Percentiles rank a stretch among this genome's conserved stretches.
These are phyloP conservation scores for Allobates femoralis DNA, from an alignment of 2,797 vertebrate species.

Conservation along the genomic window DNA sequence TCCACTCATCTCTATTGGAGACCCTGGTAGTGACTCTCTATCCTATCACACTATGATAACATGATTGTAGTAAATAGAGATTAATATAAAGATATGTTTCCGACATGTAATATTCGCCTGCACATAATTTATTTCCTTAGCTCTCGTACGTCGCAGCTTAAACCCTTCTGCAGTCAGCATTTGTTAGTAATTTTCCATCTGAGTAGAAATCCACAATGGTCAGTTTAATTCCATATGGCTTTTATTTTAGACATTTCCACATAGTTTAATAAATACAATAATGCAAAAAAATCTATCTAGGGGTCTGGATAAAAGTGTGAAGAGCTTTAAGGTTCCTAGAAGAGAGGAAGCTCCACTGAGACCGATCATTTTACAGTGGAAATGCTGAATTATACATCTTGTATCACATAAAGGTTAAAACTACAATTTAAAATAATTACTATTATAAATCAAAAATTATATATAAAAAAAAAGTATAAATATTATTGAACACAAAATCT, in stretches of 20 bases:
- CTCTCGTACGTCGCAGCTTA: background rate
- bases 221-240: slow-evolving; percentile 49
- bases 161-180: slow-evolving; percentile 3
- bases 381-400: background rate
- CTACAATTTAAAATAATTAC: background rate
- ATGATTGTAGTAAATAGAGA: no score
- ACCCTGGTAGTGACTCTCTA: no score
- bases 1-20: no score
- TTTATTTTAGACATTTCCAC: slow-evolving; percentile 34
- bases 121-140: background rate
- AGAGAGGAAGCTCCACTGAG: slow-evolving; percentile 18
- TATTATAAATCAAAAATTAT: background rate
- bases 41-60: no score
- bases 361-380: background rate
- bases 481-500: background rate
- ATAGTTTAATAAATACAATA: slow-evolving; percentile 51
- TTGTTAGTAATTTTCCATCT: slow-evolving; percentile 49
- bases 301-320: slow-evolving; percentile 29
- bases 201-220: slow-evolving; percentile 44
- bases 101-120: background rate
- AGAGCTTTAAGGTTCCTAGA: slow-evolving; percentile 13
- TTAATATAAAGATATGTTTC: background rate
- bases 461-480: background rate
- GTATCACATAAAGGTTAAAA: background rate
- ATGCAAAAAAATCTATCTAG: slow-evolving; percentile 12